phyloP scores from a whole-genome alignment of 2,888 invertebrate genomes.

The Diplazon laetatorius region DNA sequence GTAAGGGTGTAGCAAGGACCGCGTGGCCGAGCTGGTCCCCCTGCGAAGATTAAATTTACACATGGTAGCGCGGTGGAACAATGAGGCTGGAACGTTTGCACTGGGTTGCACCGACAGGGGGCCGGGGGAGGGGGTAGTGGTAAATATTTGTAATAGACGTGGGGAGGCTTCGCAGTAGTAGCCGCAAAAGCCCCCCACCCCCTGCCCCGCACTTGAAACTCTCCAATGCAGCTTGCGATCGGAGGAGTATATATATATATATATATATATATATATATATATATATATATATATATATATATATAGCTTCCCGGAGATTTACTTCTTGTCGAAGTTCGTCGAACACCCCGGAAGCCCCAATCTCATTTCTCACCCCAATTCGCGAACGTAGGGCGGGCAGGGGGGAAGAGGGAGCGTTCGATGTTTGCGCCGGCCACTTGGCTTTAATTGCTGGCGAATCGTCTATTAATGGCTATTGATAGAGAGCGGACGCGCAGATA shows the following conservation, averaged over 20 bases:
- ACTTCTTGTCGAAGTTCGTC: slow-evolving; percentile 57
- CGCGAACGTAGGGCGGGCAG: no score
- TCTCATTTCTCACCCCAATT: slow-evolving; percentile 65
- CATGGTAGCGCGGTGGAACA: slow-evolving; percentile 81
- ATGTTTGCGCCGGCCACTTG: slow-evolving; percentile 80
- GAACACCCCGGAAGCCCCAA: slow-evolving; percentile 27
- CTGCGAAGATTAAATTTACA: slow-evolving; percentile 81
- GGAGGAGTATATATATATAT: no score
- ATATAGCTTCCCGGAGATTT: slow-evolving; percentile 40
- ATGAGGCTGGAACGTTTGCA: slow-evolving; percentile 74
- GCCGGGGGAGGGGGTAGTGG: no score
- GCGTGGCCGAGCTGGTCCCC: slow-evolving; percentile 54
- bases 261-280: no score
- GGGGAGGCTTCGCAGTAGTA: slow-evolving; percentile 43
- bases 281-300: no score
- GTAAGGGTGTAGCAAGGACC: neutral
- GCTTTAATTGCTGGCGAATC: slow-evolving; percentile 80
- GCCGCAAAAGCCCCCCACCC: slow-evolving; percentile 26
- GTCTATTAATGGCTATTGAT: slow-evolving; percentile 67
- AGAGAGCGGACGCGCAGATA: slow-evolving; percentile 16
- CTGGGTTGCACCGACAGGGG: slow-evolving; percentile 52
- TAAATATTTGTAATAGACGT: slow-evolving; percentile 80
- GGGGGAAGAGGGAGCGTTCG: slow-evolving; percentile 71
- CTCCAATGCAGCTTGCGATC: slow-evolving; percentile 21
- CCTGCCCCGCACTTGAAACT: slow-evolving; percentile 26